Base-by-base conservation (phyloP, 2,113 vertebrate genomes). In the Urocolius indicus region DNA sequence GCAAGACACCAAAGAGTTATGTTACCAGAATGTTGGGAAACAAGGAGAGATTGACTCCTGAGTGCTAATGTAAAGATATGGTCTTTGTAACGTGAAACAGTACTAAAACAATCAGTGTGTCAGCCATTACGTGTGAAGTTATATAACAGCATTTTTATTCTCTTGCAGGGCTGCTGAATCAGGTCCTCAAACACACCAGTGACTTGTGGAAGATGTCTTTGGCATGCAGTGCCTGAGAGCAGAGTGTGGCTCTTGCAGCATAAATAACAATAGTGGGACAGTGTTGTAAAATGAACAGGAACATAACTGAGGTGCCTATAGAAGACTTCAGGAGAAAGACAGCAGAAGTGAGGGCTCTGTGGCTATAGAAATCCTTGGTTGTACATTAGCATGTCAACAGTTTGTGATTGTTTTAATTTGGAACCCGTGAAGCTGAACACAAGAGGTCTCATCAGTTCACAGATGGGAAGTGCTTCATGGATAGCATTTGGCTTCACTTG, bases 101-200 rank as follows among this genome's bases (percentile, higher is more conserved):
- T 55, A 29, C 15, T 49, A 34, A 38, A 79, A 54, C 19, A 54
- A 29, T 34, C 34, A 41, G 27, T 30, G 19, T 45, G 20, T 72
- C 41, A 27, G 32, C 7, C 45, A 5, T 51, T 34, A 27, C 3
- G 15, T 32, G 4, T 34, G 45, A 76, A 55, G 21, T 12, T 41
- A 41, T 54, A 45, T 17, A 62, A 7, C 46, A 66, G 41, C 32
- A 32, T 34, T 59, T 88, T 24, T 30, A 43, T 14, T 71, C 1
- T 29, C 46, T 71, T 38, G 23, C 23, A 38, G 32, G 32, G 43
- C 5, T 57, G 51, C 19, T n/a, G 57, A 49, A 16, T 48, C 26
- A 67, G 43, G 43, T 14, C 54, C 27, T 26, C 0, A 3, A 13
- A n/a, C 0, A 10, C 48, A 22, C 68, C 30, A 32, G 38, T 27